Evolutionary conservation across 2,113 vertebrate genomes (phyloP), one percentile per base, ranked within the genome.

Genomic region (Trematocara stigmaticum): DNA sequence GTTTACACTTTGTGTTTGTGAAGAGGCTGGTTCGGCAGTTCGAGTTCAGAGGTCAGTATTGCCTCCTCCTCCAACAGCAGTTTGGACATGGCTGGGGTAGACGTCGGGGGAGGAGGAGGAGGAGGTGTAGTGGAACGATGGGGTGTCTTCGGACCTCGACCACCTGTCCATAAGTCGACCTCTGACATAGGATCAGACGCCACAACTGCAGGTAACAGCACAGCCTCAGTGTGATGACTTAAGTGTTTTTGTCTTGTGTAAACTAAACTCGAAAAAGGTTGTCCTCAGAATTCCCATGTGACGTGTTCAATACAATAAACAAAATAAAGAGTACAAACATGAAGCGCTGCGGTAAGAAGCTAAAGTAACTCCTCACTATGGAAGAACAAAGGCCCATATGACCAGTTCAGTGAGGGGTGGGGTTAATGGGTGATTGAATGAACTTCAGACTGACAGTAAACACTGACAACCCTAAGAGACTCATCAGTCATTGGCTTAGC

Each of bases 1-100:
- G 13, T 42, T 53, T 2, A 23, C 18, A 4, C 23, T 81, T 10
- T 80, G 45, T 92, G 64, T 90, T 23, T 90, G 23, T 95, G 53
- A 84, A 99, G 98, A 88, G 89, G 96, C 59, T 99, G 98, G 98
- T 98, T 99, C 78, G 88, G 93, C 89, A 95, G 92, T 31, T 91
- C 97, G 2, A 94, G 96, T 64, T 95, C 97, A 20, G 97, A 97
- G 79, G 79, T 96, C 79, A 95, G 94, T 79, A 45, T 90, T 2
- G 89, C 92, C 74, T 94, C 96, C 55, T 91, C 96, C 55, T 91
- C 96, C 85, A 97, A 96, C 94, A 86, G 96, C 92, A 96, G 96
- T 8, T 26, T 95, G 74, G 96, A 96, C 82, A 81, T 96, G 57
- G 95, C 84, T 59, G 95, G 92, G 7, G 88, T 66, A 16, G 94